phyloP scores from a whole-genome alignment of 2,797 vertebrate species.

The Poeciliopsis infans region DNA sequence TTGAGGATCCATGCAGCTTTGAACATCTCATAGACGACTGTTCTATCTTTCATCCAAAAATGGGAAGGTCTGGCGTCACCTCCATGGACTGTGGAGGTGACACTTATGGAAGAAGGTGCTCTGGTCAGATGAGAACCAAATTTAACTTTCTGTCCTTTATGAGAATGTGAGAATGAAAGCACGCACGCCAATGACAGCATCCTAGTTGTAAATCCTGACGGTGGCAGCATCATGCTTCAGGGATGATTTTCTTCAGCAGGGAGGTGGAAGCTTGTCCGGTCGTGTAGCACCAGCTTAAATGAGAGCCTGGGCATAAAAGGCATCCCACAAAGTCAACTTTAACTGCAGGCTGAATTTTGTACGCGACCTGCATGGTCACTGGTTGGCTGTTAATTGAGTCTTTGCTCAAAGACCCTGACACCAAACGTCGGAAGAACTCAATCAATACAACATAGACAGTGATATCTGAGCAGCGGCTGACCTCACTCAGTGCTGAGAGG shows the following conservation, averaged over 20 bases:
- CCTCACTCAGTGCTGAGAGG: constrained; percentile 60
- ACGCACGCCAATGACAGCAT: neutral
- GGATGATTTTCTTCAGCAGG: neutral
- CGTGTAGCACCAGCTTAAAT: neutral
- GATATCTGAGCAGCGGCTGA: constrained; percentile 68
- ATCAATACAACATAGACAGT: constrained; percentile 61
- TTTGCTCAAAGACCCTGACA: constrained; percentile 42
- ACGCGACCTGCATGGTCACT: constrained; percentile 17
- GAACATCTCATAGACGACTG: neutral
- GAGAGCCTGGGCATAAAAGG: constrained; percentile 17
- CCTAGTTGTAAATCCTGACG: neutral
- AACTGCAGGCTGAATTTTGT: constrained; percentile 21
- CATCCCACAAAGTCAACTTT: constrained; percentile 19
- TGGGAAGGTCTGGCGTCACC: neutral
- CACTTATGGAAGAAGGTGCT: neutral
- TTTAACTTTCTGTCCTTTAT: neutral
- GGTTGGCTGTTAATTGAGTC: constrained; percentile 52
- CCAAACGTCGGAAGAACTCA: constrained; percentile 57
- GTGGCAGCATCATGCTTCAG: neutral
- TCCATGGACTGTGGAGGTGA: too few species aligned
- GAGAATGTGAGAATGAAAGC: neutral
- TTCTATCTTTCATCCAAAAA: neutral
- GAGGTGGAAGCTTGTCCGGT: neutral
- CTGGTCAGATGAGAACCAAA: neutral
- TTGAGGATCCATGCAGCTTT: neutral